These are phyloP conservation scores for Vulpes ferrilata DNA, from an alignment of 2,113 vertebrate genomes.

Conservation along the genomic window DNA sequence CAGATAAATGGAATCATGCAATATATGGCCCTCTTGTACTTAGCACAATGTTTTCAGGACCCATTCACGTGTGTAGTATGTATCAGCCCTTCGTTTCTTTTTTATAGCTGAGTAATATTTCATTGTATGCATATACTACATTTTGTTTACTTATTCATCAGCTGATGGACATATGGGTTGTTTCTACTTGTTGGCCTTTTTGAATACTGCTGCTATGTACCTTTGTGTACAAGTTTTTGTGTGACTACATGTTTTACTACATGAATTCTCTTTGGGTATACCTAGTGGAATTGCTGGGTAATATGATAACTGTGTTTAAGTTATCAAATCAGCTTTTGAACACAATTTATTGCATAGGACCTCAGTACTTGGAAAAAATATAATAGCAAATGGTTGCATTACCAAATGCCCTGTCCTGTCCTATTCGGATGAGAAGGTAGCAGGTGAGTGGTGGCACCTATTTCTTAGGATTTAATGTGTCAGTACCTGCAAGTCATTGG, in stretches of 20 bases:
- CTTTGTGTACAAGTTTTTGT: neutral
- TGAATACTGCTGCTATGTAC: neutral
- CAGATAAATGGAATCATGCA: neutral
- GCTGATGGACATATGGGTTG: neutral
- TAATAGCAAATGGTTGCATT: neutral
- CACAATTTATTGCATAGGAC: neutral
- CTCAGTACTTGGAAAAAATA: neutral
- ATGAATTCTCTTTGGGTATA: neutral
- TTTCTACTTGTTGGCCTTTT: neutral
- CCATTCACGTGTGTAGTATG: neutral
- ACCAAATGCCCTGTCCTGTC: neutral
- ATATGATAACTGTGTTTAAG: neutral
- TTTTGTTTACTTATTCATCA: neutral
- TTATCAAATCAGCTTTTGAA: conserved; percentile 34
- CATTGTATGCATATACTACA: neutral
- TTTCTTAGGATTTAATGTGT: neutral
- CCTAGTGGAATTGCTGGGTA: neutral
- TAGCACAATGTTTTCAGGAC: neutral
- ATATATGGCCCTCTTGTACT: neutral
- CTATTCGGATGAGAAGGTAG: neutral
- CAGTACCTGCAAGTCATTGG: neutral
- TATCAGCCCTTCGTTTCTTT: neutral
- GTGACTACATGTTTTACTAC: neutral
- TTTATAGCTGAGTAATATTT: neutral
- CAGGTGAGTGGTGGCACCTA: neutral